Conservation (phyloP, 1,140 invertebrate species). For the Acromyrmex heyeri region DNA sequence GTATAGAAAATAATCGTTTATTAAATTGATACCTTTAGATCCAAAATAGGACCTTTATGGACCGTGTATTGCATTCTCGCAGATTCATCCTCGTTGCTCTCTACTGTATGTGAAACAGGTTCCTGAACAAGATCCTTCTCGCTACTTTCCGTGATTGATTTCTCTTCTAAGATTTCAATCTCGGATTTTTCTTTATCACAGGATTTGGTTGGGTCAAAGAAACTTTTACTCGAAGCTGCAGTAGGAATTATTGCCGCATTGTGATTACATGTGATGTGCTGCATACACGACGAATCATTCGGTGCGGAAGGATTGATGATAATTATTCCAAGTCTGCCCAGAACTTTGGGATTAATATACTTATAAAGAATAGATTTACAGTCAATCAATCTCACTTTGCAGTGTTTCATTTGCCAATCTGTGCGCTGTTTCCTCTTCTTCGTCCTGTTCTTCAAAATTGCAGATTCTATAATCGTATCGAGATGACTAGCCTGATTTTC, state of each 20-base stretch:
- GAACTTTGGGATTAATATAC: constrained; percentile 58
- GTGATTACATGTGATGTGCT: background rate
- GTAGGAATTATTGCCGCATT: background rate
- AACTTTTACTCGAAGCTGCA: background rate
- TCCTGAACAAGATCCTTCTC: constrained; percentile 14
- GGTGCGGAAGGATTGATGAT: constrained; percentile 53
- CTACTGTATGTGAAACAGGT: constrained; percentile 14
- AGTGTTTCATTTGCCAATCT: constrained; percentile 74
- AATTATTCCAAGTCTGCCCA: constrained; percentile 75
- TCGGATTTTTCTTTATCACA: constrained; percentile 28
- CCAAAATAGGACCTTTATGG: constrained; percentile 85
- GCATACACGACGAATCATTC: background rate
- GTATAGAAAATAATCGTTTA: background rate
- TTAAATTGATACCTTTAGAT: constrained; percentile 84
- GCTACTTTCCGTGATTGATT: constrained; percentile 17
- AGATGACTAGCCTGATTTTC: background rate
- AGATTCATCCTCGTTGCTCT: constrained; percentile 57
- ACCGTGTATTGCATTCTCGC: constrained; percentile 77
- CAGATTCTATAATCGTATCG: background rate
- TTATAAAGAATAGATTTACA: constrained; percentile 78
- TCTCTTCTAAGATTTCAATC: constrained; percentile 59
- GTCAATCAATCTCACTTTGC: constrained; percentile 79
- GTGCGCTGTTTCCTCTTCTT: constrained; percentile 61
- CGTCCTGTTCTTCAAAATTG: background rate
- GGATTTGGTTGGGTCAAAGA: background rate